A percentile compares a stretch with the other conserved stretches of the same genome.
phyloP scores from a whole-genome alignment of 2,113 vertebrate genomes.

The Cervus canadensis region DNA sequence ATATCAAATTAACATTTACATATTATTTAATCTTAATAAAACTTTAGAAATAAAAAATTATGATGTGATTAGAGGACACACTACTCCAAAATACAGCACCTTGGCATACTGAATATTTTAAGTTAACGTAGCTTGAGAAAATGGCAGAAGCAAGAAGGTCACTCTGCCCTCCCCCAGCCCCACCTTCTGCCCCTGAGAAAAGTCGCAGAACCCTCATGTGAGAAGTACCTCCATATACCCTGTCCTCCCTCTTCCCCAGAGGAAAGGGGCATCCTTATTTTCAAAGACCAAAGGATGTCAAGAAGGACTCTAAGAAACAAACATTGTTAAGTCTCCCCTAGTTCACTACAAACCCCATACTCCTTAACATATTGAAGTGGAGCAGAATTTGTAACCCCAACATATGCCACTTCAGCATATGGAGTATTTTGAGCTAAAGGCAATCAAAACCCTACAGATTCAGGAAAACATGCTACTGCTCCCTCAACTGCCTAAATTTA shows the following conservation, averaged over 20 bases:
- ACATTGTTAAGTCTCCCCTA: not conserved
- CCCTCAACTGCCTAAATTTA: not conserved
- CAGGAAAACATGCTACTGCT: not conserved
- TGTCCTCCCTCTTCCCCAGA: not conserved
- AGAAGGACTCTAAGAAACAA: not conserved
- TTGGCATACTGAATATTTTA: not conserved
- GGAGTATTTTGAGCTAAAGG: not conserved
- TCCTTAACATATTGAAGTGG: not conserved
- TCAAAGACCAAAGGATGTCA: not conserved
- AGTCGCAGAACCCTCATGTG: not conserved
- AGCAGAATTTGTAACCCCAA: not conserved
- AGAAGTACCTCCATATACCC: not conserved
- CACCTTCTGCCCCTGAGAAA: not conserved
- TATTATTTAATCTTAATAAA: not conserved
- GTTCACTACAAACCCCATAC: not conserved
- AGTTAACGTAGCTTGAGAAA: not conserved
- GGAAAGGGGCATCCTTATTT: not conserved
- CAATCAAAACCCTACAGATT: not conserved
- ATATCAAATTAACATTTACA: not conserved
- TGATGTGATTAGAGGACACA: not conserved
- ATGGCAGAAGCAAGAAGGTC: not conserved
- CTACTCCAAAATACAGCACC: not conserved
- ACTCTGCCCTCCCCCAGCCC: not conserved
- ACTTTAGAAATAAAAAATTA: not conserved
- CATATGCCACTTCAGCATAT: not conserved